Evolutionary conservation across 2,888 invertebrate species (phyloP).

Genomic region (Chrysodeixis includens): DNA sequence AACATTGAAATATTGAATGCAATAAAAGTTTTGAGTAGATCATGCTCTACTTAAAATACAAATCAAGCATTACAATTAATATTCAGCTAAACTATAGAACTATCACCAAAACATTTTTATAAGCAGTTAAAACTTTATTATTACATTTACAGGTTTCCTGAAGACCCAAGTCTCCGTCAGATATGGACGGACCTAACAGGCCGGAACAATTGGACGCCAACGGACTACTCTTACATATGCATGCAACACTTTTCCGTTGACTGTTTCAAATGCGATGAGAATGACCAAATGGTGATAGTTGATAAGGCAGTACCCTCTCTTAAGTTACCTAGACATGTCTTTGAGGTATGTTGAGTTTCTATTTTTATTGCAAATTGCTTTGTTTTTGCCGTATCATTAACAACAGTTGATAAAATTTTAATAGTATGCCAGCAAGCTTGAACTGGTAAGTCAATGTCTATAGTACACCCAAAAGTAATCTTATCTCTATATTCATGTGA

Average conservation of each 20-base stretch:
- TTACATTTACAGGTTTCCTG: conserved; percentile 76
- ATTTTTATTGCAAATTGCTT: not conserved
- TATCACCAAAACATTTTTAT: not conserved
- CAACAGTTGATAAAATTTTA: not conserved
- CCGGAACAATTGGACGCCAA: conserved; percentile 85
- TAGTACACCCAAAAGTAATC: not conserved
- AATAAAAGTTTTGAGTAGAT: no score
- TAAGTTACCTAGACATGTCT: conserved; percentile 82
- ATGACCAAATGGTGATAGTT: conserved; percentile 76
- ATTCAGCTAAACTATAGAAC: not conserved
- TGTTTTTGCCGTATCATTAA: not conserved
- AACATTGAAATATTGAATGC: no score
- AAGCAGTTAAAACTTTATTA: not conserved
- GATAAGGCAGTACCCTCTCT: conserved; percentile 83
- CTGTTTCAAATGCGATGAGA: conserved; percentile 78
- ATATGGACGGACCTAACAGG: conserved; percentile 86
- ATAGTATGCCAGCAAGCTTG: not conserved
- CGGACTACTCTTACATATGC: conserved; percentile 85
- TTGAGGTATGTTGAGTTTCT: conserved; percentile 73
- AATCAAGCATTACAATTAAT: no score
- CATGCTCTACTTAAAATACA: no score
- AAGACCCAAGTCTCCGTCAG: conserved; percentile 77
- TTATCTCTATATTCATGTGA: not conserved
- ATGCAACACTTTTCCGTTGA: conserved; percentile 85
- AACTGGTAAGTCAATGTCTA: not conserved